Evolutionary conservation across 1,140 invertebrate species (phyloP), one percentile per base, ranked within the genome.

Genomic region (Calephelis virginiensis): DNA sequence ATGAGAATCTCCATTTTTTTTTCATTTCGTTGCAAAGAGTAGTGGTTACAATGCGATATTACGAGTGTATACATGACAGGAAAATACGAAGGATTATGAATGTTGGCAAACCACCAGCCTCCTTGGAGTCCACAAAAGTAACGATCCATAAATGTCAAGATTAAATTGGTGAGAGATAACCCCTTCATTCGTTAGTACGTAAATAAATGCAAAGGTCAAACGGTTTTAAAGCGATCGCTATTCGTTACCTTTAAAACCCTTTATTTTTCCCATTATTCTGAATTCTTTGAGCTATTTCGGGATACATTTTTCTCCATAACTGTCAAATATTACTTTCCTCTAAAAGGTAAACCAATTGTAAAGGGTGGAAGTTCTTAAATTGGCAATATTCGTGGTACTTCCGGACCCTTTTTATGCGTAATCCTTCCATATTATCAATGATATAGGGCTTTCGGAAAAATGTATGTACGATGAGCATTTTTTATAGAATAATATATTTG

Each of bases 191-290:
- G 14, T 53, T 53, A 17, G 8, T 28, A 53, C 50, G 17, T 53
- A 53, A 53, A 53, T 53, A 53, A 53, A 53, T 53, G 50, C 50
- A 53, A 53, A 53, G 50, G 50, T 53, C 14, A 53, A 53, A 53
- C 14, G 13, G 13, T 9, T 28, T 9, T 53, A 17, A 9, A 11
- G 14, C 49, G 13, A 53, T 9, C 49, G 49, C 49, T 53, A 10
- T 28, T 6, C 50, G 14, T 17, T 53, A 53, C 50, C 14, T 14
- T 53, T 53, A 4, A 56, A 56, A 56, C 50, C 50, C 50, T 37
- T 37, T 56, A 56, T 37, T 56, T 56, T 37, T 12, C 17, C 9
- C 28, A 56, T 56, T 56, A 56, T 56, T 56, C 50, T 28, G 14
- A 12, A 28, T 50, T 56, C 50, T 56, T 56, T 37, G 50, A 37